Percentiles rank a stretch among this genome's conserved stretches.
Conservation (phyloP, 2,888 invertebrate species). For the Machimus atricapillus region DNA sequence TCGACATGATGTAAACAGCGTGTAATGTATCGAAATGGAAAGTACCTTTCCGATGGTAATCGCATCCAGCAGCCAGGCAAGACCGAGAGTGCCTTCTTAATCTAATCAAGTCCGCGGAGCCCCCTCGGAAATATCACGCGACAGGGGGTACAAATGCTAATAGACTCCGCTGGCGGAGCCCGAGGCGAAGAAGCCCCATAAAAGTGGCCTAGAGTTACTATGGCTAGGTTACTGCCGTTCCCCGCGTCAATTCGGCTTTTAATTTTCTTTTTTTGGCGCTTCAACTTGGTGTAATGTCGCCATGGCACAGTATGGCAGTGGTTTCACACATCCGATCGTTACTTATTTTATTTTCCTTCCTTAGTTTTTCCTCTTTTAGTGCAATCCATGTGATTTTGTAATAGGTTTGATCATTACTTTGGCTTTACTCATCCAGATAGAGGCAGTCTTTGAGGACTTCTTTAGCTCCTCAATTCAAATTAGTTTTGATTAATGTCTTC, state of each 20-base stretch:
- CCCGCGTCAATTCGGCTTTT: neutral
- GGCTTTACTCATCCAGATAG: neutral
- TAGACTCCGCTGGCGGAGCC: neutral
- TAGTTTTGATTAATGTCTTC: neutral
- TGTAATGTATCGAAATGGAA: neutral
- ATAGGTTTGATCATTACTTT: neutral
- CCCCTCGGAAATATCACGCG: neutral
- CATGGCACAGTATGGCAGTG: neutral
- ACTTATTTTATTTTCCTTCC: neutral
- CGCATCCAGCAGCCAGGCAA: neutral
- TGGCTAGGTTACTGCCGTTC: neutral
- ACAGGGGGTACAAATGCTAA: neutral
- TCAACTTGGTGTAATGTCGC: neutral
- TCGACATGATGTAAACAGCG: neutral
- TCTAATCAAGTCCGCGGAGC: neutral
- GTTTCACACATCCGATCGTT: neutral
- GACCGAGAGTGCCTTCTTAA: neutral
- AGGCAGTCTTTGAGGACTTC: neutral
- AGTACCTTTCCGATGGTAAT: neutral
- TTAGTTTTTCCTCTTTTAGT: neutral
- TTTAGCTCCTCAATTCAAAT: neutral
- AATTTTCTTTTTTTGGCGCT: neutral
- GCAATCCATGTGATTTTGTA: neutral
- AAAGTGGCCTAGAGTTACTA: neutral
- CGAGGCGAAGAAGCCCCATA: neutral